These are phyloP conservation scores for Homalodisca vitripennis DNA, from an alignment of 1,140 invertebrate genomes.

Conservation along the genomic window DNA sequence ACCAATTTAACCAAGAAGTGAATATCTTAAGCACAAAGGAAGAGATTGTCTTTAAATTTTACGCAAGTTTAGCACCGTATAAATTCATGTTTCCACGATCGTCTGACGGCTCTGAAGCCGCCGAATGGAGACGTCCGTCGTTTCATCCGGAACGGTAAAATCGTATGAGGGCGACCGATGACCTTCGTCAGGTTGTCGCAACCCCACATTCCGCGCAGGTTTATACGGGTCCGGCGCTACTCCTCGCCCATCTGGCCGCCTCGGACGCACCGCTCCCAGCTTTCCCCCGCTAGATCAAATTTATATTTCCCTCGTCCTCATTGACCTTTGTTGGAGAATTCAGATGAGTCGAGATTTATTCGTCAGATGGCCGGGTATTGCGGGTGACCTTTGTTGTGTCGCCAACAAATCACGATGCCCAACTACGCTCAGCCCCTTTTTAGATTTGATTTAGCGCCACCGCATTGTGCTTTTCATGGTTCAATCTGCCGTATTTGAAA, in stretches of 20 bases:
- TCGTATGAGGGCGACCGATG: too few species aligned
- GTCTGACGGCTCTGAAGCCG: too few species aligned
- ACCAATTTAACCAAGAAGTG: too few species aligned
- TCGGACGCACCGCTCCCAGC: neutral
- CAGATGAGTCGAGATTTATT: constrained; percentile 22
- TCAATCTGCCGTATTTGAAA: too few species aligned
- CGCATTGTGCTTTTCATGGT: neutral
- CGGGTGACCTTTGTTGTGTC: constrained; percentile 10
- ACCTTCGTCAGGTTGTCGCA: too few species aligned
- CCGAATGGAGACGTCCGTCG: too few species aligned
- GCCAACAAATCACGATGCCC: constrained; percentile 6
- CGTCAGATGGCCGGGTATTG: neutral
- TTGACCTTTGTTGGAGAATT: constrained; percentile 21
- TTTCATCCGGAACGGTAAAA: too few species aligned
- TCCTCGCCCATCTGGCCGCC: neutral
- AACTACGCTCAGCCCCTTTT: constrained; percentile 9
- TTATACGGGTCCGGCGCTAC: neutral
- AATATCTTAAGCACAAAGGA: too few species aligned
- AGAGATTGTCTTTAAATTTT: too few species aligned
- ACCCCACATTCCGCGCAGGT: neutral
- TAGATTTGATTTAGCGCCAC: neutral
- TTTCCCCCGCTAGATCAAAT: constrained; percentile 9
- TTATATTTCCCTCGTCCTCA: constrained; percentile 20
- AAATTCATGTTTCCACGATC: too few species aligned
- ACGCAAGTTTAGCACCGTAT: too few species aligned